Percentiles rank a stretch among this genome's conserved stretches.
Evolutionary conservation across 37 sponge, comb jelly and placozoan species (phyloP).

Genomic region (Beroe ovata): DNA sequence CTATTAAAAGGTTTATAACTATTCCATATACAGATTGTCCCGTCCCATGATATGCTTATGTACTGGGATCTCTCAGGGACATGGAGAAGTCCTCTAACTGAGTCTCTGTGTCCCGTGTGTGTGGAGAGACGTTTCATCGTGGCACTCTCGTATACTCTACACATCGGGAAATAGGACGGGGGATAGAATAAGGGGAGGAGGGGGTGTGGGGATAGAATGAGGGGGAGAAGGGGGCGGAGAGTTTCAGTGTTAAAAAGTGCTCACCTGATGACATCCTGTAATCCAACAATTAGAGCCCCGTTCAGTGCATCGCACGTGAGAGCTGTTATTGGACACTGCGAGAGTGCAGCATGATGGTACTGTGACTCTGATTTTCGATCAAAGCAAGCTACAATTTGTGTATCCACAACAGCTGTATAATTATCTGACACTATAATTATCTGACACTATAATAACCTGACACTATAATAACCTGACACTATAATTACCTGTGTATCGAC

Average conservation of each 20-base stretch:
- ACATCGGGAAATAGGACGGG: too few relatives aligned
- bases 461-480: too few relatives aligned
- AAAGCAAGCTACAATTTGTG: too few relatives aligned
- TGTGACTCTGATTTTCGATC: too few relatives aligned
- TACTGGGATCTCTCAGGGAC: conserved; percentile 55
- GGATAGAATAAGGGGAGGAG: neutral
- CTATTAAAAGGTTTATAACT: conserved; percentile 17
- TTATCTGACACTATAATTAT: too few relatives aligned
- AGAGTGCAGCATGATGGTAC: too few relatives aligned
- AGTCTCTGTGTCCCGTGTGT: conserved; percentile 61
- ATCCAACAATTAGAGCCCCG: conserved; percentile 26
- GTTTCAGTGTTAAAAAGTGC: too few relatives aligned
- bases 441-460: too few relatives aligned
- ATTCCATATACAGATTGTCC: conserved; percentile 49
- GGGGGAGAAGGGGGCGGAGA: neutral
- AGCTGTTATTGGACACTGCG: conserved; percentile 60
- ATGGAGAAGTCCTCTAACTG: conserved; percentile 22
- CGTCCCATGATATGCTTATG: conserved; percentile 45
- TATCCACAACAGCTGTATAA: too few relatives aligned
- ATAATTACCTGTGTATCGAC: conserved; percentile 41
- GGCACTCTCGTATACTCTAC: conserved; percentile 34
- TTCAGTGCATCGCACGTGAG: conserved; percentile 24
- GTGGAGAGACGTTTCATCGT: conserved; percentile 18
- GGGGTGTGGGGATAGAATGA: neutral
- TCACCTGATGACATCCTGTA: conserved; percentile 45